These are phyloP conservation scores for Semnornis frantzii DNA, from an alignment of 2,113 vertebrate genomes.

Conservation along the genomic window DNA sequence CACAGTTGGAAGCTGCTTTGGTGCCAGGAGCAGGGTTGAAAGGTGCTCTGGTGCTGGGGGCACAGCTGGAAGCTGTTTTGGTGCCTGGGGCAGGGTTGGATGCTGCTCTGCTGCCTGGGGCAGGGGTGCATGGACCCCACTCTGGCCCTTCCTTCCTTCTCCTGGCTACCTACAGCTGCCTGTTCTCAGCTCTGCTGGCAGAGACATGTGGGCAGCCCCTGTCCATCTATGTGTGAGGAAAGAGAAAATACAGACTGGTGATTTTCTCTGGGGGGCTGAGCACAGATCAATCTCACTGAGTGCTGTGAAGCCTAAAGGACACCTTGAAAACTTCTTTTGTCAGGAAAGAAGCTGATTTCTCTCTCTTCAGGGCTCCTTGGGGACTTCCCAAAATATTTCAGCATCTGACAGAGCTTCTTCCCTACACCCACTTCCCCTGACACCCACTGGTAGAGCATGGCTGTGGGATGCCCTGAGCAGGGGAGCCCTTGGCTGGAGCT, in stretches of 20 bases:
- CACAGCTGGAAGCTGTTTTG: no score
- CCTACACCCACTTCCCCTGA: background rate
- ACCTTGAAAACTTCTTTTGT: slow-evolving; percentile 71
- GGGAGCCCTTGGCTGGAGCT: rapidly evolving
- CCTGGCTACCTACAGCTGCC: background rate
- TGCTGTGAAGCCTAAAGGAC: slow-evolving; percentile 67
- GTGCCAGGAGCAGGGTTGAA: no score
- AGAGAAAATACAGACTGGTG: slow-evolving; percentile 42
- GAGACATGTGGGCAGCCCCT: slow-evolving; percentile 9
- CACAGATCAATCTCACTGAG: slow-evolving; percentile 63
- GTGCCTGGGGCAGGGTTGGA: no score
- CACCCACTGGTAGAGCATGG: rapidly evolving
- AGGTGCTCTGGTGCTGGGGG: no score
- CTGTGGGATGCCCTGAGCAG: background rate
- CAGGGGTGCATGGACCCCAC: rapidly evolving
- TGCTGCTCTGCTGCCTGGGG: rapidly evolving
- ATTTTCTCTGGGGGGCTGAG: slow-evolving; percentile 63
- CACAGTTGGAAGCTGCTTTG: no score
- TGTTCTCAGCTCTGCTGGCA: background rate
- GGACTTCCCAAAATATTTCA: slow-evolving; percentile 30
- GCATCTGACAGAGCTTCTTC: background rate
- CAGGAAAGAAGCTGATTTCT: slow-evolving; percentile 42
- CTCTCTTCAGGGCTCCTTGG: background rate
- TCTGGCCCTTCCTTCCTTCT: background rate
- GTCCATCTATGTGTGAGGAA: slow-evolving; percentile 41